These are phyloP conservation scores for Argentina silus DNA, from an alignment of 2,797 vertebrate genomes.

Conservation along the genomic window DNA sequence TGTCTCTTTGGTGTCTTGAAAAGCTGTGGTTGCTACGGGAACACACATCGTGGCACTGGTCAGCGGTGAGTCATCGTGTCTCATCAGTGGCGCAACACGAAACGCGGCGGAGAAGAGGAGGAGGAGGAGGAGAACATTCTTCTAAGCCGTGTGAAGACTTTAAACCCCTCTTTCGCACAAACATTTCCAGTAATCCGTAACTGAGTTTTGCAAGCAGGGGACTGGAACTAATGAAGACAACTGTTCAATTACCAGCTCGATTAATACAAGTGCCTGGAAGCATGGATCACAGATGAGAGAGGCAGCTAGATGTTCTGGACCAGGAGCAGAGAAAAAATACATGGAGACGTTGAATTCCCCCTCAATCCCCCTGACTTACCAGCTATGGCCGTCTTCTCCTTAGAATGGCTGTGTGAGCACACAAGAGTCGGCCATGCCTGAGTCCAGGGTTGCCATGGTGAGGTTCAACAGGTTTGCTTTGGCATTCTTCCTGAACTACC, in stretches of 20 bases:
- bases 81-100: constrained; percentile 40
- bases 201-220: constrained; percentile 67
- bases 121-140: constrained; percentile 26
- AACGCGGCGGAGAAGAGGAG: constrained; percentile 14
- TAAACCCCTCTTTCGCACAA: constrained; percentile 51
- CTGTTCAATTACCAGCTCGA: constrained; percentile 85
- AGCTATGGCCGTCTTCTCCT: constrained; percentile 58
- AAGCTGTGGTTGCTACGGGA: constrained; percentile 58
- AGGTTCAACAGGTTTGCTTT: neutral
- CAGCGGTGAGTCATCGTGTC: constrained; percentile 48
- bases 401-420: constrained; percentile 54
- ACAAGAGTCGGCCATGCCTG: constrained; percentile 52
- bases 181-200: constrained; percentile 74
- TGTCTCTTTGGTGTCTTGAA: constrained; percentile 51
- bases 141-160: constrained; percentile 42
- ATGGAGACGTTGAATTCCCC: constrained; percentile 47
- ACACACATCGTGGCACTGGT: constrained; percentile 47
- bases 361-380: constrained; percentile 64
- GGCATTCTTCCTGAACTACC: no score
- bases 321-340: constrained; percentile 62
- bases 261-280: constrained; percentile 80
- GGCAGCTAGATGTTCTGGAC: constrained; percentile 64
- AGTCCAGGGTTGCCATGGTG: neutral
- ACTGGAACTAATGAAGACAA: constrained; percentile 86
- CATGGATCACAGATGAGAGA: constrained; percentile 71